These are phyloP conservation scores for Colaptes auratus DNA, from an alignment of 2,113 vertebrate species.

Conservation along the genomic window DNA sequence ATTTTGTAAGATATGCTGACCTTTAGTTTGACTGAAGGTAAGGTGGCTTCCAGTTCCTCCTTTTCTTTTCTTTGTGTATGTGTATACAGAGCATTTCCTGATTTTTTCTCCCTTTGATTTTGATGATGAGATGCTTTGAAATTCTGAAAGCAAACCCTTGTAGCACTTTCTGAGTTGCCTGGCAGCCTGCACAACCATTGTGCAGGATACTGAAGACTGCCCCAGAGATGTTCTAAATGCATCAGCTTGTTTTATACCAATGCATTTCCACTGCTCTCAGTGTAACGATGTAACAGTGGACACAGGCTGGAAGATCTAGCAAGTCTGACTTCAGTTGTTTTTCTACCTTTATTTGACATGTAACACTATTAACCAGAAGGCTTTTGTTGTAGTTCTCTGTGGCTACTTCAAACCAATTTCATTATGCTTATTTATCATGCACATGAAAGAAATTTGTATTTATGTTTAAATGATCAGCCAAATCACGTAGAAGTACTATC, in stretches of 20 bases:
- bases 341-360: neutral
- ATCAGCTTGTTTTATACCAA: neutral
- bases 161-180: neutral
- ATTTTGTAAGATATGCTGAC: neutral
- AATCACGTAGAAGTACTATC: neutral
- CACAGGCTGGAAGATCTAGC: neutral
- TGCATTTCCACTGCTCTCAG: neutral
- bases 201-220: neutral
- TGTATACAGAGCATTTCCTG: neutral
- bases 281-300: neutral
- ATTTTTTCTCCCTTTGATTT: neutral
- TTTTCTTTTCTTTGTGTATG: neutral
- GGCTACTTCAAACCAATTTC: neutral
- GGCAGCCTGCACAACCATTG: neutral
- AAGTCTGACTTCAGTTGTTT: neutral
- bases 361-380: neutral
- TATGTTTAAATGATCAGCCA: neutral
- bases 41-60: neutral
- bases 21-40: neutral
- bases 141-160: neutral
- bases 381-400: neutral
- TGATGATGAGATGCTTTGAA: neutral
- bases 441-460: neutral
- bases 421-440: neutral
- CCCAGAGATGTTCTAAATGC: neutral